Evolutionary conservation across 2,888 invertebrate species (phyloP).

Genomic region (Nomada lathburiana): DNA sequence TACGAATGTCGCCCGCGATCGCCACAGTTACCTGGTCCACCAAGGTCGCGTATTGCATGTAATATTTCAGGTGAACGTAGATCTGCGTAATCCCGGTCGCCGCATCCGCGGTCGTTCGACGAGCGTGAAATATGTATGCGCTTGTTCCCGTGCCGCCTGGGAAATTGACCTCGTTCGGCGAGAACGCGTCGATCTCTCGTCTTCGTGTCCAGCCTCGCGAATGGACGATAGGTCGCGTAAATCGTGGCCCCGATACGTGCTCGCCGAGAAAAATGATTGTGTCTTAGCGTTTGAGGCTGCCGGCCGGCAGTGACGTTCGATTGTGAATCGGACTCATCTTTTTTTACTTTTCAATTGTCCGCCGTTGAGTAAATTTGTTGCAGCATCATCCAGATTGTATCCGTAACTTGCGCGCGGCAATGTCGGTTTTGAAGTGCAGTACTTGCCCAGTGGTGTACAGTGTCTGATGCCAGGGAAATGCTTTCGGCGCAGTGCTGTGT

Average conservation of each 20-base stretch:
- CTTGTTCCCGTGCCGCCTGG: slow-evolving; percentile 30
- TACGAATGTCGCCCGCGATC: slow-evolving; percentile 25
- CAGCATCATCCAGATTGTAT: no score
- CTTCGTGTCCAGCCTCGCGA: slow-evolving; percentile 3
- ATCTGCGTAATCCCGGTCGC: slow-evolving; percentile 47
- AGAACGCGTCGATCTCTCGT: slow-evolving; percentile 29
- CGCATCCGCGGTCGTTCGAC: slow-evolving; percentile 33
- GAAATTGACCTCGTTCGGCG: slow-evolving; percentile 39
- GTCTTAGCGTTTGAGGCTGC: background rate
- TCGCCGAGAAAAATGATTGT: slow-evolving; percentile 24
- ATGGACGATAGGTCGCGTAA: slow-evolving; percentile 29
- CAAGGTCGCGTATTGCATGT: slow-evolving; percentile 54
- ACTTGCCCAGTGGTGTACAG: background rate
- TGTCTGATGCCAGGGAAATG: background rate
- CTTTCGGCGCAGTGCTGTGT: no score
- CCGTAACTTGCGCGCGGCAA: no score
- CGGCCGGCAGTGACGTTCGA: background rate
- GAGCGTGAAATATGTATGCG: slow-evolving; percentile 34
- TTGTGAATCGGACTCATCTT: no score
- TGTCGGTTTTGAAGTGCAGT: background rate
- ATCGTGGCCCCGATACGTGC: slow-evolving; percentile 27
- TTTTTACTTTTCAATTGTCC: no score
- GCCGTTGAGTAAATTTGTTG: no score
- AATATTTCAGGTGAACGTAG: slow-evolving; percentile 59
- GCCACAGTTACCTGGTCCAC: slow-evolving; percentile 7